Percentiles rank a stretch among this genome's conserved stretches.
Evolutionary conservation across 1,140 invertebrate genomes (phyloP).

Genomic region (Leguminivora glycinivorella): DNA sequence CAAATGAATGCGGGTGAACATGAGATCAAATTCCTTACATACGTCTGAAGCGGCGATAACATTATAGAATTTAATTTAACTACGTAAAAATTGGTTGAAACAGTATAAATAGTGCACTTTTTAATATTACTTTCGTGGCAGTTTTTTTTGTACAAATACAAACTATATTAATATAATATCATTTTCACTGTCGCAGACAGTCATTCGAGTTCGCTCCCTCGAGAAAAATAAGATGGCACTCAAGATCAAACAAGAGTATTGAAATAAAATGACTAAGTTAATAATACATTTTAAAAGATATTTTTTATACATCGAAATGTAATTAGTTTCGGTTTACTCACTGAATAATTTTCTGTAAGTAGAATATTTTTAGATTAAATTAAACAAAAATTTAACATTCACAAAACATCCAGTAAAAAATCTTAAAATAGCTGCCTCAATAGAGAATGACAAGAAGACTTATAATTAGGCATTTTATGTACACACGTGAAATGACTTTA

Average conservation of each 20-base stretch:
- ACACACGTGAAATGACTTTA: slow-evolving; percentile 18
- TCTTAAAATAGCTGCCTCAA: slow-evolving; percentile 20
- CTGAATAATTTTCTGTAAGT: neutral
- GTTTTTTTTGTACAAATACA: neutral
- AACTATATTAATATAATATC: slow-evolving; percentile 8
- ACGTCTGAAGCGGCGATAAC: neutral
- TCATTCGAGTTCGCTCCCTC: neutral
- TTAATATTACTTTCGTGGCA: slow-evolving; percentile 5
- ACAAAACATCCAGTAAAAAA: neutral
- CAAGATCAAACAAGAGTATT: slow-evolving; percentile 27
- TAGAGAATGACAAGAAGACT: slow-evolving; percentile 26
- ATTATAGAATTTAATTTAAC: neutral
- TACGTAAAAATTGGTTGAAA: neutral
- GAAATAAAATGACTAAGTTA: slow-evolving; percentile 11
- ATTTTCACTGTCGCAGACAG: neutral
- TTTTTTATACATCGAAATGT: neutral
- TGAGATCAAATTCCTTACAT: slow-evolving; percentile 22
- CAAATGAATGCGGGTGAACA: neutral
- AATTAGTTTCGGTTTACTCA: neutral
- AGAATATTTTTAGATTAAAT: neutral
- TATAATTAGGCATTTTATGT: slow-evolving; percentile 4
- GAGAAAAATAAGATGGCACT: slow-evolving; percentile 13
- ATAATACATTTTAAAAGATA: neutral
- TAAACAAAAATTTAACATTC: neutral
- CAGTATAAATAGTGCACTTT: neutral